phyloP scores from a whole-genome alignment of 2,888 invertebrate species.

The Mechanitis messenoides region DNA sequence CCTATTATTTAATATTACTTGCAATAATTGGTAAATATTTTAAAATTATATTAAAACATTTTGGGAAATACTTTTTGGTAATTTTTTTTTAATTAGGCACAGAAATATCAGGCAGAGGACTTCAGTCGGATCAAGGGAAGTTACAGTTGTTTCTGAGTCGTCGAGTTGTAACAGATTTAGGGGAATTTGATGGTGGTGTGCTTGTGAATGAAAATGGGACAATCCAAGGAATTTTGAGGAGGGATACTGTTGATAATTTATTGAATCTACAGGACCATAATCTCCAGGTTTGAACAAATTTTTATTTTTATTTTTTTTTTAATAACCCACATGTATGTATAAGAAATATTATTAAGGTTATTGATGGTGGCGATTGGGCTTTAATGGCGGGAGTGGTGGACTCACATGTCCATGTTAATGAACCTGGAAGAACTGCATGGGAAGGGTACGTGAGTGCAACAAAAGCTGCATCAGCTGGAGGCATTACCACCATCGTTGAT shows the following conservation, averaged over 20 bases:
- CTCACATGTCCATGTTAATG: conserved; percentile 84
- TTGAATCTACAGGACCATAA: conserved; percentile 32
- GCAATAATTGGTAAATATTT: conserved; percentile 13
- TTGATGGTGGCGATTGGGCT: conserved; percentile 56
- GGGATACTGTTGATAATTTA: conserved; percentile 58
- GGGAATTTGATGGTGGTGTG: conserved; percentile 76
- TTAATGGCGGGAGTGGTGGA: conserved; percentile 84
- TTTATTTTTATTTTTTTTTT: background rate
- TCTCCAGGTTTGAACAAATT: conserved; percentile 20
- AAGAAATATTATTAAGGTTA: conserved; percentile 38
- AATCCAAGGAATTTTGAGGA: conserved; percentile 72
- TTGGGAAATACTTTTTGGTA: background rate
- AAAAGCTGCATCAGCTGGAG: conserved; percentile 82
- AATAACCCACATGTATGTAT: too few species aligned
- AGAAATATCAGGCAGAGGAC: conserved; percentile 31
- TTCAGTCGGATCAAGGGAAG: conserved; percentile 30
- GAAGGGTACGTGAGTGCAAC: conserved; percentile 83
- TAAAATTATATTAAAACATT: background rate
- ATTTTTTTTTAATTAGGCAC: conserved; percentile 7
- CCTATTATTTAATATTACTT: conserved; percentile 6
- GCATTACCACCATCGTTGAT: conserved; percentile 83
- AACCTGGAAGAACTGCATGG: conserved; percentile 84
- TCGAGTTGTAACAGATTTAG: conserved; percentile 69
- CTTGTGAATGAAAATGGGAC: conserved; percentile 76
- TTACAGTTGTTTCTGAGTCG: conserved; percentile 58